Conservation (phyloP, 2,797 vertebrate species). For the Ptychobarbus kaznakovi region DNA sequence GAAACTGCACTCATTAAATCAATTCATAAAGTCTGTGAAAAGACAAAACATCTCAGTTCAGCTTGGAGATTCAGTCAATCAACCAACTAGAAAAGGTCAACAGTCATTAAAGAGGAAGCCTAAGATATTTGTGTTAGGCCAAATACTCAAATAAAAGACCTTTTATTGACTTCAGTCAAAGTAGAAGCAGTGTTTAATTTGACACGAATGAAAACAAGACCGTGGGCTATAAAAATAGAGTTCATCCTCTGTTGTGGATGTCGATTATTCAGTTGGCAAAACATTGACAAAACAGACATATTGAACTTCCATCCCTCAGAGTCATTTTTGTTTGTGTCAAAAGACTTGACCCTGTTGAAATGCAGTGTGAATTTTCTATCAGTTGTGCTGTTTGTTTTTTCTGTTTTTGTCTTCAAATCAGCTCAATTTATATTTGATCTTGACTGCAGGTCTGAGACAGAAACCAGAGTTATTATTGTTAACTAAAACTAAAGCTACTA, state of each 20-base stretch:
- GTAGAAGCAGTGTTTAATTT: not conserved
- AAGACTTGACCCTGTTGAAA: not conserved
- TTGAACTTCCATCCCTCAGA: not conserved
- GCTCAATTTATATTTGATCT: not conserved
- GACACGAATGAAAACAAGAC: conserved; percentile 8
- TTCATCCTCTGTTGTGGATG: not conserved
- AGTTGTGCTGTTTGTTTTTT: not conserved
- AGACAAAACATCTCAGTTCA: not conserved
- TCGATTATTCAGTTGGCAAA: not conserved
- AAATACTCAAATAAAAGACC: not conserved
- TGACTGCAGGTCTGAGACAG: not conserved
- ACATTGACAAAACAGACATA: not conserved
- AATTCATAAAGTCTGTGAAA: conserved; percentile 1
- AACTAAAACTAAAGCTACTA: not conserved
- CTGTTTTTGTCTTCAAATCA: not conserved
- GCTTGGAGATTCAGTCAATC: conserved; percentile 4
- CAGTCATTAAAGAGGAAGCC: not conserved
- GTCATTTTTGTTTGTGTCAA: not conserved
- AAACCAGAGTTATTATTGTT: not conserved
- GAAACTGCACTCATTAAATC: conserved; percentile 1
- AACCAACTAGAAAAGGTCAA: conserved; percentile 21
- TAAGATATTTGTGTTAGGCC: not conserved
- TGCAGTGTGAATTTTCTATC: not conserved
- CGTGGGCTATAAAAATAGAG: not conserved
- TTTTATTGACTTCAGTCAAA: not conserved